A percentile compares a stretch with the other conserved stretches of the same genome.
These are phyloP conservation scores for Gorsachius goisagi DNA, from an alignment of 2,113 vertebrate genomes.

Conservation along the genomic window DNA sequence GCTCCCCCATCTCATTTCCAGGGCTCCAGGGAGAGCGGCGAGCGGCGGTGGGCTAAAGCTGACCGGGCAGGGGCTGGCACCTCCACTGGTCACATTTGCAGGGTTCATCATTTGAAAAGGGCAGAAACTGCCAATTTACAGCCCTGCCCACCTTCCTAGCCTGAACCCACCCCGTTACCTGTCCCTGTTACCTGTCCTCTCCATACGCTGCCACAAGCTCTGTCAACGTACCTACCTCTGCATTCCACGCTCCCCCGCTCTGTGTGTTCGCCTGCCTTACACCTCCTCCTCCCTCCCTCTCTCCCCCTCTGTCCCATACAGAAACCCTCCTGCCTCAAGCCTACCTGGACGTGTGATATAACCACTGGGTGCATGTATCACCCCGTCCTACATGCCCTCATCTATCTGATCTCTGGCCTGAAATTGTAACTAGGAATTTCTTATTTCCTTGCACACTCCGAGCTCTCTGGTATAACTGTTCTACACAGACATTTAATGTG, in stretches of 20 bases:
- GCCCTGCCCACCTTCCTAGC: background rate
- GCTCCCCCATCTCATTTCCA: background rate
- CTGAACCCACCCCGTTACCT: background rate
- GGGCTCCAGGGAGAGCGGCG: background rate
- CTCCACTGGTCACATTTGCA: background rate
- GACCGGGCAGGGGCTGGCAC: background rate
- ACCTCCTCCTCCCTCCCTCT: background rate
- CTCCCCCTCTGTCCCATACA: background rate
- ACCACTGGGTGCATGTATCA: background rate
- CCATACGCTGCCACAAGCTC: background rate
- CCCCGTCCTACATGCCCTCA: background rate
- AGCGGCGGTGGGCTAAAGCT: background rate
- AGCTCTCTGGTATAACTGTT: background rate
- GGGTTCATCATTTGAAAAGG: background rate
- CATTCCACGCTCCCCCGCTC: accelerated
- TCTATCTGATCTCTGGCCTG: background rate
- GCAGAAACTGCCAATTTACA: background rate
- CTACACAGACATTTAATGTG: background rate
- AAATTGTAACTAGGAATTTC: background rate
- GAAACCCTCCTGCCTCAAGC: background rate
- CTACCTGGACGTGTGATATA: background rate
- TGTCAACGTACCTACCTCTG: background rate
- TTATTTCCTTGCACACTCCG: background rate
- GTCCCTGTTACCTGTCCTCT: background rate
- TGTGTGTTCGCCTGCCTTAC: background rate